Conservation (phyloP, 2,888 invertebrate genomes). For the Melanostoma scalare region DNA sequence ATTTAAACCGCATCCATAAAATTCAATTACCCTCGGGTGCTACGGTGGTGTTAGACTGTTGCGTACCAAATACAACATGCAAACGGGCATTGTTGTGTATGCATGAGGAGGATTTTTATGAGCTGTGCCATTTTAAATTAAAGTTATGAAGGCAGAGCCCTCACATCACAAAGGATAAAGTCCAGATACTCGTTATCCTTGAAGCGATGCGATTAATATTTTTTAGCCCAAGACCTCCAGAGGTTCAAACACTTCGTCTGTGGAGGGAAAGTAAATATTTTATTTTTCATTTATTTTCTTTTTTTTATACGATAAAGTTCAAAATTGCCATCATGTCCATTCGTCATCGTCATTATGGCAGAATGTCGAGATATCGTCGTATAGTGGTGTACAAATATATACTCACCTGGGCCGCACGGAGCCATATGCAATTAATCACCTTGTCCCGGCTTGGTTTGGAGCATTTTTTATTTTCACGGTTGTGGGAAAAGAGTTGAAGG, state of each 20-base stretch:
- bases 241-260: not conserved
- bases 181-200: conserved; percentile 15
- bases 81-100: not conserved
- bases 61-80: not conserved
- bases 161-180: not conserved
- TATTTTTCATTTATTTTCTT: not conserved
- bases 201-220: conserved; percentile 27
- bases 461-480: not conserved
- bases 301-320: not conserved
- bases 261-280: conserved; percentile 18
- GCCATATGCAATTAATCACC: conserved; percentile 68
- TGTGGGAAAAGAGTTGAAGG: not conserved
- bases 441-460: conserved; percentile 44
- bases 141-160: conserved; percentile 37
- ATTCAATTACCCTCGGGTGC: conserved; percentile 49
- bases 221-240: not conserved
- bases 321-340: conserved; percentile 52
- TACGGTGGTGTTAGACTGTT: conserved; percentile 16
- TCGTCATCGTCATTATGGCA: conserved; percentile 70
- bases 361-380: conserved; percentile 44
- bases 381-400: conserved; percentile 2
- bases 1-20: conserved; percentile 28
- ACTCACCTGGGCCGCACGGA: conserved; percentile 44
- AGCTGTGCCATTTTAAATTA: conserved; percentile 23
- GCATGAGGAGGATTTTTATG: not conserved